phyloP scores from a whole-genome alignment of 2,797 vertebrate species.

The Semaprochilodus insignis region DNA sequence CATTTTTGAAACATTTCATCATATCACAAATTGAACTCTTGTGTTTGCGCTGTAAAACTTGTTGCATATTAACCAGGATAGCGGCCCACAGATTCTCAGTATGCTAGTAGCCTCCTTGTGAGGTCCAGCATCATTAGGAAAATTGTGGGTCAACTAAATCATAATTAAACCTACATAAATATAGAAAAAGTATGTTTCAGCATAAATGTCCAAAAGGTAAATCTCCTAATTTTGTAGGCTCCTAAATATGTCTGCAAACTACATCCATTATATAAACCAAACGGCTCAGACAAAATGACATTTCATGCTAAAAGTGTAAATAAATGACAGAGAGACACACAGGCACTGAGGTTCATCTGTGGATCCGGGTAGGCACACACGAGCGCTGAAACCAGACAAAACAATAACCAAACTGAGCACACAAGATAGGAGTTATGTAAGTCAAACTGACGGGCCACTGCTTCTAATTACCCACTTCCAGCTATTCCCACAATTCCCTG shows the following conservation, averaged over 20 bases:
- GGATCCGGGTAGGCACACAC: not conserved
- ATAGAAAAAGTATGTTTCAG: no score
- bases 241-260: not conserved
- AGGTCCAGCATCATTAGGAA: no score
- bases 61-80: no score
- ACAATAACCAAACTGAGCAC: constrained; percentile 17
- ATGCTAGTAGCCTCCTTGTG: no score
- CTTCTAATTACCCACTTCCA: constrained; percentile 36
- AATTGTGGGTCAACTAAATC: no score
- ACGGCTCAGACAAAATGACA: not conserved
- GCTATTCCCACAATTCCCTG: not conserved
- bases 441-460: constrained; percentile 17
- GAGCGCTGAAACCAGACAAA: constrained; percentile 27
- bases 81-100: no score
- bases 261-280: not conserved
- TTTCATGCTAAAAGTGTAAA: not conserved
- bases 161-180: no score
- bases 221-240: not conserved
- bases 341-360: not conserved
- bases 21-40: no score
- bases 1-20: no score
- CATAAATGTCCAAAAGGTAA: not conserved
- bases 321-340: constrained; percentile 1
- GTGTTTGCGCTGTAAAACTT: no score
- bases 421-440: constrained; percentile 30